A percentile compares a stretch with the other conserved stretches of the same genome.
These are phyloP conservation scores for Cardinalis cardinalis DNA, from an alignment of 2,113 vertebrate species.

Conservation along the genomic window DNA sequence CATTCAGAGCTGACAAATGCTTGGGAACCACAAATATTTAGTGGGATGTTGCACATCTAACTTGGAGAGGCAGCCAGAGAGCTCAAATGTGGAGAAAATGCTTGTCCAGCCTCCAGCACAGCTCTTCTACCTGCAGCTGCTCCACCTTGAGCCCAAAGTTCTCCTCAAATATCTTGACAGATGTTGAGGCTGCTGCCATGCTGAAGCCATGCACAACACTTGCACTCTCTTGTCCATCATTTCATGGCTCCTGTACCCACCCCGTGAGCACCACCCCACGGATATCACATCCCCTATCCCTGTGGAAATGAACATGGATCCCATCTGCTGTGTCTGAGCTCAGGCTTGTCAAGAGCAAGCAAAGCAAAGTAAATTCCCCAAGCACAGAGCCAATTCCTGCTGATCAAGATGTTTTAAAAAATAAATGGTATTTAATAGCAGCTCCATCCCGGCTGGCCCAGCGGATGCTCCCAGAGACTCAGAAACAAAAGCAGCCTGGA, in stretches of 20 bases:
- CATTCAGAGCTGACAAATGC: background rate
- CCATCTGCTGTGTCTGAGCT: background rate
- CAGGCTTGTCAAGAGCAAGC: background rate
- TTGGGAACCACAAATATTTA: background rate
- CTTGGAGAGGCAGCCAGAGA: background rate
- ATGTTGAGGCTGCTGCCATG: background rate
- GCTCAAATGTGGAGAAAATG: rapidly evolving
- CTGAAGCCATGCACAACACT: background rate
- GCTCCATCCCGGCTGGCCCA: background rate
- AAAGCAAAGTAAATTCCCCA: background rate
- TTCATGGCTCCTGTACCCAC: background rate
- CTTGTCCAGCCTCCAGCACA: background rate
- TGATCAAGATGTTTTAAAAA: conserved; percentile 22
- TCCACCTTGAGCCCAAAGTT: background rate
- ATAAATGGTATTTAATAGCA: conserved; percentile 14
- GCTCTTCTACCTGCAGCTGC: background rate
- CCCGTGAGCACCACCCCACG: background rate
- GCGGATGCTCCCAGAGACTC: background rate
- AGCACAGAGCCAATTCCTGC: background rate
- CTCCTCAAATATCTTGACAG: background rate
- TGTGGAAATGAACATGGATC: background rate
- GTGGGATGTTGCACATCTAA: background rate
- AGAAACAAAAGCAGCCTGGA: background rate
- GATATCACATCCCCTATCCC: background rate
- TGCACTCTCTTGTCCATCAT: background rate